phyloP scores from a whole-genome alignment of 2,797 vertebrate genomes.

The Alouatta caraya region DNA sequence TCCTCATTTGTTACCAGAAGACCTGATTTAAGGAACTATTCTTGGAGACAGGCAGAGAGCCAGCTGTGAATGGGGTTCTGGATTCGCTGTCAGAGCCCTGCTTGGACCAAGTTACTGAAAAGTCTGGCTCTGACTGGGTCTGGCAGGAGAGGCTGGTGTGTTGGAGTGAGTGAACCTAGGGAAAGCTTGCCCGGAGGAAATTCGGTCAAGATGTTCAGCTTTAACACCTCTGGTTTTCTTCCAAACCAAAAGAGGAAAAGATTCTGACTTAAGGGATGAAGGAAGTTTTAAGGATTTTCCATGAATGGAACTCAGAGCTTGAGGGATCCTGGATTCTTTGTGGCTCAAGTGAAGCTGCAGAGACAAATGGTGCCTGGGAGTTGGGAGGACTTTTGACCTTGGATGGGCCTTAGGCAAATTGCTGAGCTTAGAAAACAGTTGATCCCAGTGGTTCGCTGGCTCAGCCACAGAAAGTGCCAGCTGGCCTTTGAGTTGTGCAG shows the following conservation, averaged over 20 bases:
- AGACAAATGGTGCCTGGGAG: neutral
- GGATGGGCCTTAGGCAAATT: neutral
- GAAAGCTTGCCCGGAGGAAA: conserved; percentile 70
- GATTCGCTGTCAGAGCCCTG: neutral
- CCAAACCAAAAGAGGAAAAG: conserved; percentile 66
- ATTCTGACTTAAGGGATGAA: conserved; percentile 34
- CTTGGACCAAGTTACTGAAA: conserved; percentile 13
- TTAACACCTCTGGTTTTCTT: conserved; percentile 69
- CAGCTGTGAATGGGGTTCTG: neutral
- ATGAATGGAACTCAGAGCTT: neutral
- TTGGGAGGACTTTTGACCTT: neutral
- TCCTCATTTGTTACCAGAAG: conserved; percentile 47
- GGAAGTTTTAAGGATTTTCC: conserved; percentile 55
- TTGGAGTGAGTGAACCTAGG: conserved; percentile 41
- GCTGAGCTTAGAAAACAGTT: neutral
- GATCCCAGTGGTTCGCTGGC: neutral
- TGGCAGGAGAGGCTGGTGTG: conserved; percentile 45
- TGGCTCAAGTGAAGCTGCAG: neutral
- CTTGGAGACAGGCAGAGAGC: conserved; percentile 34
- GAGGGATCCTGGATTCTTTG: neutral
- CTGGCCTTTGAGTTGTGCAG: conserved; percentile 2
- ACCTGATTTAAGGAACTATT: conserved; percentile 30
- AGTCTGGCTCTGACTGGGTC: conserved; percentile 46
- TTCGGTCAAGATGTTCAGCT: conserved; percentile 74
- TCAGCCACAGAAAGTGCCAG: neutral